Evolutionary conservation across 2,797 vertebrate genomes (phyloP).

Genomic region (Mastacembelus armatus): DNA sequence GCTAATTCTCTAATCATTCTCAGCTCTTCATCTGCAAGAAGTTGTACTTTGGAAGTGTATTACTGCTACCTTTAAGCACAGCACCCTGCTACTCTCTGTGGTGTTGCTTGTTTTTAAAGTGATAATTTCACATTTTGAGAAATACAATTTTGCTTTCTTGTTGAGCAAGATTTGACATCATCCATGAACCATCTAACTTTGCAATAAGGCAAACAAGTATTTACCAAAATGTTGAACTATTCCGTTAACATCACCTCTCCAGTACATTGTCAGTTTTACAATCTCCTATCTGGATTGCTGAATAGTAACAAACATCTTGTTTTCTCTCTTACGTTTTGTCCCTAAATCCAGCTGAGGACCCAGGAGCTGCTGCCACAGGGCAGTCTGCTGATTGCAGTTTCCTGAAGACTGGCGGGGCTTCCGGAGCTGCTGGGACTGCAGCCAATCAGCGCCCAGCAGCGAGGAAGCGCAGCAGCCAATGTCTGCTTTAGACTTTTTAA

Average conservation of each 20-base stretch:
- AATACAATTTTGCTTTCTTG: not conserved
- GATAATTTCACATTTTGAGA: conserved; percentile 32
- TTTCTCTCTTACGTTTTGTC: not conserved
- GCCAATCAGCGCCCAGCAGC: conserved; percentile 56
- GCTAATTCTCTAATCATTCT: conserved; percentile 43
- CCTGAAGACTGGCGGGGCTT: conserved; percentile 71
- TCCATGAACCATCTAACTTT: not conserved
- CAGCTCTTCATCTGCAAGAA: conserved; percentile 49
- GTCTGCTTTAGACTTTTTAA: conserved; percentile 72
- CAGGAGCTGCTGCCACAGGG: conserved; percentile 75
- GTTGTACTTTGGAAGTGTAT: conserved; percentile 10
- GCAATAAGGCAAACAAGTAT: not conserved
- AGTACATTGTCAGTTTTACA: not conserved
- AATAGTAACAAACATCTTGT: not conserved
- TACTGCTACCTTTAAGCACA: conserved; percentile 12
- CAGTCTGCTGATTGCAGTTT: conserved; percentile 71
- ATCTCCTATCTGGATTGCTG: not conserved
- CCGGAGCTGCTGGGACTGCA: conserved; percentile 49
- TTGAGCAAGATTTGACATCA: not conserved
- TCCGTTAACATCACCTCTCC: conserved; percentile 16
- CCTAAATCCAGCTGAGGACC: conserved; percentile 82
- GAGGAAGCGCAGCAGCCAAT: conserved; percentile 68
- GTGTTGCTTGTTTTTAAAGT: conserved; percentile 17
- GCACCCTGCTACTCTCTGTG: no score
- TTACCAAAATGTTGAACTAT: conserved; percentile 19